Conservation (phyloP, 2,888 invertebrate genomes). For the Auanema sp. region DNA sequence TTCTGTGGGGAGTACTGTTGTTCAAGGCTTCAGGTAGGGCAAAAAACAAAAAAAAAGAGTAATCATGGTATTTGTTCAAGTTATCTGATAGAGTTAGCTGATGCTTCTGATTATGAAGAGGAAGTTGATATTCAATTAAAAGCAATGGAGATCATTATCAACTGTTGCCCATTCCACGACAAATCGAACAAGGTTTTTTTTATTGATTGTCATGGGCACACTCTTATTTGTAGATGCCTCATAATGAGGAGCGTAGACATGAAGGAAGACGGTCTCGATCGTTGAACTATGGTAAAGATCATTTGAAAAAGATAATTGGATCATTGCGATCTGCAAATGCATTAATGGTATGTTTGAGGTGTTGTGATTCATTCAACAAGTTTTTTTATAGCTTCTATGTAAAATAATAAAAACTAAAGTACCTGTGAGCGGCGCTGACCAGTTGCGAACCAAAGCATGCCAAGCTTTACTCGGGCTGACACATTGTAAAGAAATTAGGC, state of each 20-base stretch:
- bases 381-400: conserved; percentile 74
- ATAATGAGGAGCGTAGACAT: conserved; percentile 4
- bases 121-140: conserved; percentile 90
- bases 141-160: conserved; percentile 85
- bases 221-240: conserved; percentile 4
- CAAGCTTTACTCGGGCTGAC: conserved; percentile 85
- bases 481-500: conserved; percentile 84
- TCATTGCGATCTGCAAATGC: too few relatives aligned
- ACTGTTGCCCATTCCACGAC: conserved; percentile 73
- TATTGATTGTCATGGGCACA: not conserved
- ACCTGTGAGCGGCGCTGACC: conserved; percentile 95
- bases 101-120: conserved; percentile 81
- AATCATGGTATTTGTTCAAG: too few relatives aligned
- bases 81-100: conserved; percentile 82
- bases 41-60: too few relatives aligned
- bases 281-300: too few relatives aligned
- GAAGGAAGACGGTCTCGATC: too few relatives aligned
- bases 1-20: not conserved
- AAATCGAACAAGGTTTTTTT: conserved; percentile 14
- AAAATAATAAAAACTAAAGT: conserved; percentile 86
- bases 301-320: too few relatives aligned
- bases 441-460: conserved; percentile 88
- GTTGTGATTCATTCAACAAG: not conserved
- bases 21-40: conserved; percentile 8
- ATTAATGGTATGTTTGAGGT: not conserved